A percentile compares a stretch with the other conserved stretches of the same genome.
phyloP scores from a whole-genome alignment of 2,888 invertebrate species.

The Mythimna ferrago region DNA sequence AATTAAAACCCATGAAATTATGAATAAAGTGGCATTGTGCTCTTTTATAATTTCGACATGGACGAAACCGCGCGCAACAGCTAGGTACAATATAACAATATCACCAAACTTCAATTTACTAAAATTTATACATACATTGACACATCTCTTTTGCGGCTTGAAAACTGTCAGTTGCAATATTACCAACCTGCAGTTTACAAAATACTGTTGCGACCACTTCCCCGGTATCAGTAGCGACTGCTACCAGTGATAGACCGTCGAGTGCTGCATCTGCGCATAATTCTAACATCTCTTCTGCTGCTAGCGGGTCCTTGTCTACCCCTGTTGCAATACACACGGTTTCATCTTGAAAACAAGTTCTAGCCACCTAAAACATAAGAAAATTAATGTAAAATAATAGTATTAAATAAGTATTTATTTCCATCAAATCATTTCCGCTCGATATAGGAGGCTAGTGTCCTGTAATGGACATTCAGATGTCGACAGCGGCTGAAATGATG shows the following conservation, averaged over 20 bases:
- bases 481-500: too few species aligned
- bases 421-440: background rate
- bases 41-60: too few species aligned
- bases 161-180: too few species aligned
- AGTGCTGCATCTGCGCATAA: slow-evolving; percentile 90
- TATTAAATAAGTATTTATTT: background rate
- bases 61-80: too few species aligned
- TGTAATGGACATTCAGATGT: background rate
- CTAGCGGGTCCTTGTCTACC: slow-evolving; percentile 89
- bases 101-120: too few species aligned
- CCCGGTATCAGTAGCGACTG: slow-evolving; percentile 88
- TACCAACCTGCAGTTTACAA: slow-evolving; percentile 92
- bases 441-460: background rate
- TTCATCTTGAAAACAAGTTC: slow-evolving; percentile 91
- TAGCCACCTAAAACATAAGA: slow-evolving; percentile 78
- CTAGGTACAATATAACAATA: too few species aligned
- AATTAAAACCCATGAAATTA: too few species aligned
- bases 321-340: slow-evolving; percentile 90
- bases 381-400: too few species aligned
- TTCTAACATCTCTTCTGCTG: slow-evolving; percentile 91
- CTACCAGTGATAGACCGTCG: slow-evolving; percentile 92
- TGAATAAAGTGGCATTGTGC: too few species aligned
- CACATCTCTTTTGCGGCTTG: too few species aligned
- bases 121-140: too few species aligned
- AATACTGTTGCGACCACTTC: slow-evolving; percentile 91